Base-by-base conservation (phyloP, 1,140 invertebrate genomes). In the Drosophila pseudoananassae region DNA sequence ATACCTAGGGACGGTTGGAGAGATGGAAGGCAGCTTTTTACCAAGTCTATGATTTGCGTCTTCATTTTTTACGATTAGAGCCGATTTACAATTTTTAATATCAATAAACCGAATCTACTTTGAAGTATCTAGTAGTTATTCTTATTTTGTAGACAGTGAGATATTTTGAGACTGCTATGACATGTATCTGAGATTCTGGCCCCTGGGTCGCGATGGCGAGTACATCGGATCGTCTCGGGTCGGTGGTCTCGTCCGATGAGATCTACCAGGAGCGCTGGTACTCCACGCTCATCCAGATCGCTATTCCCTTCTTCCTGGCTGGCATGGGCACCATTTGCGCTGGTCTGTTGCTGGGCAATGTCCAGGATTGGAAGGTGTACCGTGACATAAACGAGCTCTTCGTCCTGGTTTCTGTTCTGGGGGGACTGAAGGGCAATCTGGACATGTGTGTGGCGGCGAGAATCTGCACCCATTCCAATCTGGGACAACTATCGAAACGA, bases 361-460 rank as follows among this genome's bases (percentile, higher is more conserved):
- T 98, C 29, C 96, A 98, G 93, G 95, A 98, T 91, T 99, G 98
- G 97, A 91, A 93, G 52, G 97, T 99, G 6, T 99, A 97, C 92
- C 92, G 94, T 75, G 92, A 96, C 79, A 95, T 99, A 12, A 95
- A 96, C 4, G 98, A 98, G 93, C 94, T 99, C 12, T 97, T 98
- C 78, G 98, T 99, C 73, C 92, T 99, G 60, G 97, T 99, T 15
- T 98, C 98, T 47, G 97, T 98, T 6, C 93, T 99, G n/a, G 93
- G 99, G 36, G 98, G 98, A 2, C 93, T 99, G 4, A 99, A 99
- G 93, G 98, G 98, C 17, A 99, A 99, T 92, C 93, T 99, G 65
- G 98, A 99, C 93, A 99, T 99, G 98, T 99, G 98, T 1, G 93
- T 99, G 57, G 98, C 98, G 1, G 98, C 97, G 1, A 93, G 98